Conservation (phyloP, 2,888 invertebrate species). For the Ametastegia equiseti region DNA sequence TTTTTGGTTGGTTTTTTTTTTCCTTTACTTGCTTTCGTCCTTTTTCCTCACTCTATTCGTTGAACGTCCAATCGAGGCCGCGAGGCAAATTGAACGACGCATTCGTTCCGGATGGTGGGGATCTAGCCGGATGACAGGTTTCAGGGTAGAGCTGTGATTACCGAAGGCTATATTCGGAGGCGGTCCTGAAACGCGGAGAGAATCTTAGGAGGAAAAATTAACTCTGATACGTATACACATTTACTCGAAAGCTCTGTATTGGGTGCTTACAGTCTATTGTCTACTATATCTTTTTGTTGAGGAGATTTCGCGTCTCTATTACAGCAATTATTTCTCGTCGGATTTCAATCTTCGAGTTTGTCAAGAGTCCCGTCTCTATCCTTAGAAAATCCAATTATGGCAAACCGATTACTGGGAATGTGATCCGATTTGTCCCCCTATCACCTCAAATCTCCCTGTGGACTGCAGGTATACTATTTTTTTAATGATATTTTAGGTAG, state of each 20-base stretch:
- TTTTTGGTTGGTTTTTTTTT: neutral
- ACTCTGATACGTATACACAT: neutral
- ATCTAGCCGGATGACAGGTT: conserved; percentile 14
- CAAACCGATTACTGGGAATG: neutral
- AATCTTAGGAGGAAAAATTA: neutral
- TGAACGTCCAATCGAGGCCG: conserved; percentile 21
- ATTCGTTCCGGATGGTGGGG: conserved; percentile 4
- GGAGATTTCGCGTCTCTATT: neutral
- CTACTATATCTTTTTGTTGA: neutral
- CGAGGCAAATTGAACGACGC: conserved; percentile 19
- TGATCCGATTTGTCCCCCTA: neutral
- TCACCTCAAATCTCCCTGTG: too few relatives aligned
- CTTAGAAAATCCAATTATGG: neutral
- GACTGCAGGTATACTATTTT: neutral
- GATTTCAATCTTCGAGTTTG: neutral
- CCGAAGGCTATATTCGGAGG: conserved; percentile 3
- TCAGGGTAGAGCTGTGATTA: neutral
- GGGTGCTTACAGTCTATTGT: neutral
- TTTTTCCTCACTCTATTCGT: neutral
- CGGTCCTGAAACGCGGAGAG: neutral
- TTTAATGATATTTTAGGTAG: neutral
- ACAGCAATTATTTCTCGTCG: neutral
- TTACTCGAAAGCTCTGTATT: neutral
- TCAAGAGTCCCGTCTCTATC: neutral
- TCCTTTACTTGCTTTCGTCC: too few relatives aligned